Base-by-base conservation (phyloP, 2,113 vertebrate genomes). In the Nicator chloris region DNA sequence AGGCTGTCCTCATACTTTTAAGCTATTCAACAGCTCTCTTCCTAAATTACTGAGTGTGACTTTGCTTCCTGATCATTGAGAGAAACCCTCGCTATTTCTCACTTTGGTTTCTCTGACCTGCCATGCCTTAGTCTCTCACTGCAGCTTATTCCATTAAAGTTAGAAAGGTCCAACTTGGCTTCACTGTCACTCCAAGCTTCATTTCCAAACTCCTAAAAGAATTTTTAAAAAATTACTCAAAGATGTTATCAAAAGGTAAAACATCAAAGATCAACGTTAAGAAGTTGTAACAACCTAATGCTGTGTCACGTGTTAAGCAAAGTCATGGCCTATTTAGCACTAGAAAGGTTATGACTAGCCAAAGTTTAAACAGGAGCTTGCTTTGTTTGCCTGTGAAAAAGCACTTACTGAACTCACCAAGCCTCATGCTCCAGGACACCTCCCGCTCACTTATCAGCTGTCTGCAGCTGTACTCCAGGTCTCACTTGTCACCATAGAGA, bases 361-460 rank as follows among this genome's bases (percentile, higher is more conserved):
- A 50, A 65, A 92, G 57, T 51, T 92, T 60, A 83, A 88, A 92
- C 37, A 84, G 66, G 9, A 93, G n/a, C 33, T 86, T 85, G 35
- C 82, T 89, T 93, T 90, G n/a, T 85, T 92, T 72, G 72, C 86
- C 81, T 70, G 30, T 72, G 28, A 81, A 56, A 90, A 77, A 64
- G 65, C 57, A 47, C 30, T 70, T 51, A 82, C 13, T 95, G 91
- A 92, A 95, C 90, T 90, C 88, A 53, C 63, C 54, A 45, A 92
- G 88, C 15, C 68, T 82, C 18, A n/a, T 23, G 33, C 37, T 80
- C 50, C 75, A 83, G 66, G 54, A 93, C 17, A 53, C 63, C 85
- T 94, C 88, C 96, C 88, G 82, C 75, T 80, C 92, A 86, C 85
- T 95, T 97, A 96, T 93, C 88, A 94, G 88, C 68, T 61, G 28